Base-by-base conservation (phyloP, 2,888 invertebrate species). In the Pyrgus malvae region DNA sequence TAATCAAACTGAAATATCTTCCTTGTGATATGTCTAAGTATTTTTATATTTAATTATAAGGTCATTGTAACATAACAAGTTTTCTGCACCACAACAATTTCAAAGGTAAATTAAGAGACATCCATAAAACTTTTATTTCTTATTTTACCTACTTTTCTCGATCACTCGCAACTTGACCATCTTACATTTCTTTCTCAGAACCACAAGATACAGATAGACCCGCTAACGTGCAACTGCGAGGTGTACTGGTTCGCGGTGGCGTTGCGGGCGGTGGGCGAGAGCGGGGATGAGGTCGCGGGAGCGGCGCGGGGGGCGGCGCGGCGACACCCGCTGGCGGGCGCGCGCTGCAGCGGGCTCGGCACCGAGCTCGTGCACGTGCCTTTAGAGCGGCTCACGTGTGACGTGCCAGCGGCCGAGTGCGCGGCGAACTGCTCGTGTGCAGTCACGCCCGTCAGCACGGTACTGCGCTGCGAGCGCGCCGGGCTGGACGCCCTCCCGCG, bases 161-260 rank as follows among this genome's bases (percentile, higher is more conserved):
- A n/a, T n/a, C n/a, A n/a, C n/a, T n/a, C n/a, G n/a, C n/a, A n/a
- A n/a, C n/a, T n/a, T n/a, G n/a, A n/a, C n/a, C n/a, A n/a, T n/a
- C n/a, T n/a, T n/a, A n/a, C n/a, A n/a, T n/a, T n/a, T n/a, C n/a
- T 11, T 3, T 38, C 12, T 12, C 29, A 56, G 56, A 29, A 12
- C 8, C 35, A 46, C n/a, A 7, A 5, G 16, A 9, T 59, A 14
- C 29, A 40, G 25, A 12, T 42, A 14, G 59, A 67, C 48, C 11
- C 42, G 38, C 59, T 68, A 45, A n/a, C 14, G 44, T 73, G 72
- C 64, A 68, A 70, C 61, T 70, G 71, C 61, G 9, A 6, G 25
- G 41, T 56, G 60, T 70, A 69, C 65, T 66, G 67, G 67, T 53
- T 57, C 55, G 67, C 64, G 60, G 65, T 61, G 29, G 65, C 66